Percentiles rank a stretch among this genome's conserved stretches.
Conservation (phyloP, 1,140 invertebrate genomes). For the Eubasilissa regina region DNA sequence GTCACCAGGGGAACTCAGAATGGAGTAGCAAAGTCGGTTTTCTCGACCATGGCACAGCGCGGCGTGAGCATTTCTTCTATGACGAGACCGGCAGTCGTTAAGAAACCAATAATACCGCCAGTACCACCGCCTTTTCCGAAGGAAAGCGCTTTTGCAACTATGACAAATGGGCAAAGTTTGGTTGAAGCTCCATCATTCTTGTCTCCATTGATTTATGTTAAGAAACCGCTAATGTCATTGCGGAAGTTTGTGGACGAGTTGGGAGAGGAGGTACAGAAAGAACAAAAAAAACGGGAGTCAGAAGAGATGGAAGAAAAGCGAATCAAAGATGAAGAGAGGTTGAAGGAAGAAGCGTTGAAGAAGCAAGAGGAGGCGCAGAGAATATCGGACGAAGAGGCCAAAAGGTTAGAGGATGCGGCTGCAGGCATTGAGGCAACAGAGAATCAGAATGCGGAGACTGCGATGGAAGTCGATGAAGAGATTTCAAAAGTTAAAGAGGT, state of each 20-base stretch:
- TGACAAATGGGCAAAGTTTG: conserved; percentile 25
- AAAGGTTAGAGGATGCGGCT: background rate
- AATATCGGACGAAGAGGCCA: background rate
- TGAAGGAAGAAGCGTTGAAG: background rate
- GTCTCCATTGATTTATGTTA: conserved; percentile 23
- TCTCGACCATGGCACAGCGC: conserved; percentile 4
- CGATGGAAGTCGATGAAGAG: background rate
- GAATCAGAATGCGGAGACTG: background rate
- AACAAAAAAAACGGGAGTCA: background rate
- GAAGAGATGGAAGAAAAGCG: conserved; percentile 4
- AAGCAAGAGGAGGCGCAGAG: background rate
- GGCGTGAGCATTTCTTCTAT: conserved; percentile 5
- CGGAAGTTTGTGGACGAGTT: conserved; percentile 10
- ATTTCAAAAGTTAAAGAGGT: background rate
- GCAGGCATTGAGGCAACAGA: background rate
- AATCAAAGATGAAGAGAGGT: background rate
- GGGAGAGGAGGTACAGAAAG: conserved; percentile 1
- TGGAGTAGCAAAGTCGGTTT: background rate
- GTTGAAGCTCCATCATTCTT: conserved; percentile 34
- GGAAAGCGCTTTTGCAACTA: background rate
- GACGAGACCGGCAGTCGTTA: background rate
- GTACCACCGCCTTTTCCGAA: conserved; percentile 4
- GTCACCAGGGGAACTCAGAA: background rate
- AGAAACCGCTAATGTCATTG: conserved; percentile 7
- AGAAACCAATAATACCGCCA: background rate